phyloP scores from a whole-genome alignment of 2,113 vertebrate species.

The Anhinga rufa region DNA sequence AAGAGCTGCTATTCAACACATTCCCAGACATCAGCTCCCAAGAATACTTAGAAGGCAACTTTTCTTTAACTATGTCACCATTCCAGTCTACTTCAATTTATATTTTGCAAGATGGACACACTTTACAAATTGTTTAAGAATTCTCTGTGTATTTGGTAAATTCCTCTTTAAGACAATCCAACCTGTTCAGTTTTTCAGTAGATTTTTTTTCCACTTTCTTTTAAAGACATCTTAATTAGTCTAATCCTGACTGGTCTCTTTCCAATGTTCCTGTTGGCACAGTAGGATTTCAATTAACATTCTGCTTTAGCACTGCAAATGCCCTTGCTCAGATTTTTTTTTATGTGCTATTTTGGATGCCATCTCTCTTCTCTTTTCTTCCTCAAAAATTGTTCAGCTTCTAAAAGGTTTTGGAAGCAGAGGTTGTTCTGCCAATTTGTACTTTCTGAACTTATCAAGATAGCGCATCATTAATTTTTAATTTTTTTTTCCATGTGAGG shows the following conservation, averaged over 20 bases:
- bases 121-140: conserved; percentile 14
- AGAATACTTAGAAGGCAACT: not conserved
- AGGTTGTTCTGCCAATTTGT: conserved; percentile 37
- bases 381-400: conserved; percentile 53
- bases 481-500: not conserved
- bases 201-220: conserved; percentile 40
- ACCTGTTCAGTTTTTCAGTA: conserved; percentile 68
- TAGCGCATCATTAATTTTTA: not conserved
- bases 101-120: not conserved
- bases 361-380: conserved; percentile 54
- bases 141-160: conserved; percentile 33
- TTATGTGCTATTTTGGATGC: conserved; percentile 67
- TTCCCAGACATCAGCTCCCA: not conserved
- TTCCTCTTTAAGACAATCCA: conserved; percentile 74
- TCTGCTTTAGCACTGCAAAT: conserved; percentile 71
- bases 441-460: conserved; percentile 23
- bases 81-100: not conserved
- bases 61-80: not conserved
- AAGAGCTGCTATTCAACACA: not conserved
- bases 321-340: conserved; percentile 61
- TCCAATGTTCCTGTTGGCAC: conserved; percentile 83
- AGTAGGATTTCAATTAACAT: conserved; percentile 82
- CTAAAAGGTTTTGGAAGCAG: conserved; percentile 49
- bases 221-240: conserved; percentile 83
- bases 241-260: conserved; percentile 81